Conservation (phyloP, 2,888 invertebrate species). For the Agonum fuliginosum region DNA sequence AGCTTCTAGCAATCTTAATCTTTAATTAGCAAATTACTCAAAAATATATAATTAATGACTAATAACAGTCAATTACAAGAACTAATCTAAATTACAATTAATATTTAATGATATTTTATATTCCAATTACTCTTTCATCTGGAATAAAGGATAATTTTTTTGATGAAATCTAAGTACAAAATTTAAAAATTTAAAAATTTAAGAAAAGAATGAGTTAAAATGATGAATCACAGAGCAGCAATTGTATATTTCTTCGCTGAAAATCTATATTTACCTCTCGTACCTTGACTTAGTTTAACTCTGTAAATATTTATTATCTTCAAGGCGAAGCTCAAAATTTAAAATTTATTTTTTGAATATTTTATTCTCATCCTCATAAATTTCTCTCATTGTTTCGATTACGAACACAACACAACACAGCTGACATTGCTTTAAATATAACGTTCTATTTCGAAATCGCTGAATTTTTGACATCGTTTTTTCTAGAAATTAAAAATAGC, state of each 20-base stretch:
- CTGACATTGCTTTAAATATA: constrained; percentile 42
- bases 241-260: not conserved
- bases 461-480: constrained; percentile 42
- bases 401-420: constrained; percentile 8
- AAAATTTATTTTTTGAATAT: not conserved
- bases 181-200: no score
- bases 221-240: no score
- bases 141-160: no score
- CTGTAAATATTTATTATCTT: not conserved
- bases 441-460: constrained; percentile 12
- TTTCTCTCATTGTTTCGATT: constrained; percentile 6
- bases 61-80: no score
- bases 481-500: constrained; percentile 25
- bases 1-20: no score
- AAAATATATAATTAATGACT: no score
- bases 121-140: no score
- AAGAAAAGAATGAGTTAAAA: no score
- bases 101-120: no score
- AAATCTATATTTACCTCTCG: not conserved
- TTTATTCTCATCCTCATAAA: not conserved
- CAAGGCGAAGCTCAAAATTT: not conserved
- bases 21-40: no score
- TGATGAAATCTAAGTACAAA: no score
- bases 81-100: no score
- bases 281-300: not conserved